Percentiles rank a stretch among this genome's conserved stretches.
phyloP scores from a whole-genome alignment of 2,888 invertebrate species.

The Daptonema setosum region DNA sequence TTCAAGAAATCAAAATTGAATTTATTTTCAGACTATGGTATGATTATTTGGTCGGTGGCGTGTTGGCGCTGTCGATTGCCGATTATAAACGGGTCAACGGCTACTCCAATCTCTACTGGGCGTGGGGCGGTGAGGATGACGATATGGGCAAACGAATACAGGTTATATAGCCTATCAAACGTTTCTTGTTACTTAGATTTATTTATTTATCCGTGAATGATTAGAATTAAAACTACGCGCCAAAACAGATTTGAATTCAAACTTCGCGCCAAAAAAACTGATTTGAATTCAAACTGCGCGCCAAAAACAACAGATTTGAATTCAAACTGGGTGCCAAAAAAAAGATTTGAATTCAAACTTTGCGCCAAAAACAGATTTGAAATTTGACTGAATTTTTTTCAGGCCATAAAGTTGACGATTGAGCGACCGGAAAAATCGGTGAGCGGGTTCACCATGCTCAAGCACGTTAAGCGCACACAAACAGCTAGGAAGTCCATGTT shows the following conservation, averaged over 20 bases:
- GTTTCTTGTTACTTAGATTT: no score
- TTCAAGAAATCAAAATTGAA: no score
- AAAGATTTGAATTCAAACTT: no score
- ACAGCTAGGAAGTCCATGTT: conserved; percentile 23
- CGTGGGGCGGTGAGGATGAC: conserved; percentile 16
- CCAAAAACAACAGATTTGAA: no score
- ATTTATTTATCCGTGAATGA: no score
- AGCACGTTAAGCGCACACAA: conserved; percentile 30
- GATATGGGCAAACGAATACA: conserved; percentile 23
- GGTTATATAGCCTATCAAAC: no score
- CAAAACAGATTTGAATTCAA: no score
- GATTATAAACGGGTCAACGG: conserved; percentile 33
- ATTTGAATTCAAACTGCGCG: no score
- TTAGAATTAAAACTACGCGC: no score
- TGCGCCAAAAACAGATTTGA: no score
- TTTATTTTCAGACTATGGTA: conserved; percentile 26
- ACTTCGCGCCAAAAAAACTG: no score
- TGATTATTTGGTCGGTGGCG: conserved; percentile 33
- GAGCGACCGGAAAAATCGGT: conserved; percentile 20
- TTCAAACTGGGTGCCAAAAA: neutral
- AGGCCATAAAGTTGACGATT: conserved; percentile 22
- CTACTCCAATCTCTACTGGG: conserved; percentile 30
- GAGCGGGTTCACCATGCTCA: conserved; percentile 39
- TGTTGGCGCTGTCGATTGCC: conserved; percentile 29
- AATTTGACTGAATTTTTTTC: neutral